Conservation (phyloP, 2,113 vertebrate genomes). For the Ifrita kowaldi region DNA sequence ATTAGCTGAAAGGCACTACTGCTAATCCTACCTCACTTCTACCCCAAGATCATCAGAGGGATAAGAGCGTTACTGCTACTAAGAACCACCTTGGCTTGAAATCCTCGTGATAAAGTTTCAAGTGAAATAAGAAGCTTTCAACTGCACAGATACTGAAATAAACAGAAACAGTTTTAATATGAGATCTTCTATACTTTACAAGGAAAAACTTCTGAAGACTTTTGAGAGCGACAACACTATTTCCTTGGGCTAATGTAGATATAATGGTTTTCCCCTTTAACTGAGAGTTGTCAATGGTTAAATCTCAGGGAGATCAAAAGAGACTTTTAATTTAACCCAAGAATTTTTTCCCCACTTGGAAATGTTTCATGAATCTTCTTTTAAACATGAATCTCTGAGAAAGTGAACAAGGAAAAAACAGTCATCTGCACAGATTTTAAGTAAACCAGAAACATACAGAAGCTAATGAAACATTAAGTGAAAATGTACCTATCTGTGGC, state of each 20-base stretch:
- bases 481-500: not conserved
- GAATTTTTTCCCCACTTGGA: not conserved
- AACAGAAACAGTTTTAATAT: not conserved
- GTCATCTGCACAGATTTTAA: not conserved
- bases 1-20: not conserved
- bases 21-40: not conserved
- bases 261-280: not conserved
- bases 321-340: not conserved
- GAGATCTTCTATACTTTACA: not conserved
- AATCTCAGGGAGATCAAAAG: not conserved
- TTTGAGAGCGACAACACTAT: not conserved
- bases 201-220: not conserved
- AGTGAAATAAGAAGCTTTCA: not conserved
- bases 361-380: not conserved
- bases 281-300: not conserved
- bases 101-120: constrained; percentile 27
- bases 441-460: not conserved
- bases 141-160: not conserved
- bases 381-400: not conserved
- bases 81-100: not conserved
- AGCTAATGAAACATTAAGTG: not conserved
- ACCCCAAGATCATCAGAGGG: not conserved
- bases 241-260: not conserved
- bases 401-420: not conserved
- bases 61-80: not conserved